phyloP scores from a whole-genome alignment of 1,140 invertebrate genomes.

The Mesaphorura yosii region DNA sequence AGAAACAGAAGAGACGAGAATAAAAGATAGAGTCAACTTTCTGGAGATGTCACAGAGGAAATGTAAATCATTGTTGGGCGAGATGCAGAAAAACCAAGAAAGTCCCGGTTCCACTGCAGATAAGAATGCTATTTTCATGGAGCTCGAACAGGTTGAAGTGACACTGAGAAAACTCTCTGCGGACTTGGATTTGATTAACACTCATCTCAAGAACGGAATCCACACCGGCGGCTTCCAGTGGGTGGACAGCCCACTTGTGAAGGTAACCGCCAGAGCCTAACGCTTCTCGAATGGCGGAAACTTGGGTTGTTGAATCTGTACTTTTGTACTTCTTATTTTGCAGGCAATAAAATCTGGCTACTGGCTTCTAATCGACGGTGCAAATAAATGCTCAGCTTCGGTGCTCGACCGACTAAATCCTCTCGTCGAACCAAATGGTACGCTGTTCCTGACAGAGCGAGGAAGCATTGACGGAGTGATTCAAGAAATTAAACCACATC shows the following conservation, averaged over 20 bases:
- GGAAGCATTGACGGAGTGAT: conserved; percentile 60
- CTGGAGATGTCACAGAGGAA: conserved; percentile 19
- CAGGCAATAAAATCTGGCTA: conserved; percentile 64
- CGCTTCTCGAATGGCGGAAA: not conserved
- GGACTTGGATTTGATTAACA: conserved; percentile 25
- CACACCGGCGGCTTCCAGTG: conserved; percentile 90
- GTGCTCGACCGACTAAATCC: conserved; percentile 93
- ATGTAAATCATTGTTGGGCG: conserved; percentile 25
- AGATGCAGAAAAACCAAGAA: conserved; percentile 7
- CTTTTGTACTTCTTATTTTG: not conserved
- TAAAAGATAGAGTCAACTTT: conserved; percentile 15
- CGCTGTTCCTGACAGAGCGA: conserved; percentile 79
- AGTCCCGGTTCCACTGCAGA: not conserved
- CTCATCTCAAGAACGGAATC: conserved; percentile 29
- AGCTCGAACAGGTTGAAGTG: not conserved
- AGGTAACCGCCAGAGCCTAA: conserved; percentile 42
- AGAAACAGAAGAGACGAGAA: conserved; percentile 25
- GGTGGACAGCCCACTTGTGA: conserved; percentile 88
- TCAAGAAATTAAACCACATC: conserved; percentile 67
- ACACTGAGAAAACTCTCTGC: conserved; percentile 8
- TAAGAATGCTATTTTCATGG: not conserved
- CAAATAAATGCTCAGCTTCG: conserved; percentile 91
- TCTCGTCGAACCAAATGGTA: conserved; percentile 83
- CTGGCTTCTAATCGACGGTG: conserved; percentile 92
- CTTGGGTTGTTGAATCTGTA: not conserved